phyloP scores from a whole-genome alignment of 2,797 vertebrate species.

The Ctenopoma multispine region DNA sequence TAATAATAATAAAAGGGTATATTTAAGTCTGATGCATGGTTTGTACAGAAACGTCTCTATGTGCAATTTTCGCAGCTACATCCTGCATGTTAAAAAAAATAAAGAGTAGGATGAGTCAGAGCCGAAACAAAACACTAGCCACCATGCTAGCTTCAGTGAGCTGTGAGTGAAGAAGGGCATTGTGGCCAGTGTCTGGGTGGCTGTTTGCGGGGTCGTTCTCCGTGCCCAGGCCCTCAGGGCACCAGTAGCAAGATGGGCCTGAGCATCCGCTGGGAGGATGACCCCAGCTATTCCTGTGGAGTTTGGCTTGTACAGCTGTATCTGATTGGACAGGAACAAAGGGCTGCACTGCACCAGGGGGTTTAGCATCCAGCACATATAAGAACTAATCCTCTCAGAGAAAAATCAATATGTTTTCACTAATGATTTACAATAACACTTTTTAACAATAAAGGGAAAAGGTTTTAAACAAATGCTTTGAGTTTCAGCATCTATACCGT shows the following conservation, averaged over 20 bases:
- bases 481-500: no score
- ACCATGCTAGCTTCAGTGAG: constrained; percentile 21
- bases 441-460: constrained; percentile 8
- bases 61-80: constrained; percentile 12
- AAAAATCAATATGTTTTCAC: constrained; percentile 32
- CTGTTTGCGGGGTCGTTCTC: constrained; percentile 75
- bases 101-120: constrained; percentile 45
- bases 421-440: neutral
- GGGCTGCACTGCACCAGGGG: constrained; percentile 58
- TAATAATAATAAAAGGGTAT: neutral
- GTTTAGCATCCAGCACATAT: constrained; percentile 66
- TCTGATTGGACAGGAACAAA: constrained; percentile 81
- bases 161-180: constrained; percentile 70
- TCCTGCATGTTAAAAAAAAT: constrained; percentile 3
- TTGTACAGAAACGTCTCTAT: neutral
- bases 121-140: constrained; percentile 33
- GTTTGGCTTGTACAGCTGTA: constrained; percentile 85
- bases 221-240: constrained; percentile 78
- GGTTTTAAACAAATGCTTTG: neutral
- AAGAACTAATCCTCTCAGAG: constrained; percentile 44
- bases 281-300: constrained; percentile 76
- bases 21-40: neutral
- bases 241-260: constrained; percentile 82
- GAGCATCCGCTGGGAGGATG: constrained; percentile 80
- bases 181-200: constrained; percentile 78